A percentile compares a stretch with the other conserved stretches of the same genome.
phyloP scores from a whole-genome alignment of 2,797 vertebrate genomes.

The Cetoscarus ocellatus region DNA sequence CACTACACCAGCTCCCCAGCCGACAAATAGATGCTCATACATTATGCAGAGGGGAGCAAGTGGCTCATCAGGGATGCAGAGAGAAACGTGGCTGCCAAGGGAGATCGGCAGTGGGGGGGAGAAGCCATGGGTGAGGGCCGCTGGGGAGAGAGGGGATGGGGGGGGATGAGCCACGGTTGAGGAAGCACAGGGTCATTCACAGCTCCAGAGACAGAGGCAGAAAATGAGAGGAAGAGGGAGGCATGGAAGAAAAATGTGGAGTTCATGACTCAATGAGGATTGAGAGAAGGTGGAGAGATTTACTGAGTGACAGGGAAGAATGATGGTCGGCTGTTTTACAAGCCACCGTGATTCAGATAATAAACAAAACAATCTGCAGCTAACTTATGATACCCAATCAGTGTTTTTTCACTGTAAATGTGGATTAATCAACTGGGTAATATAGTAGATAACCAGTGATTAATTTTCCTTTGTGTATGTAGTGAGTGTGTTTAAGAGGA shows the following conservation, averaged over 20 bases:
- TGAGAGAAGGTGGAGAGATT: constrained; percentile 6
- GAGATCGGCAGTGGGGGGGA: constrained; percentile 55
- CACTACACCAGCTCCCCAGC: constrained; percentile 42
- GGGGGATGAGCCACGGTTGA: constrained; percentile 45
- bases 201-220: constrained; percentile 40
- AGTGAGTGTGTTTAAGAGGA: too few species aligned
- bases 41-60: constrained; percentile 72
- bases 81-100: constrained; percentile 70
- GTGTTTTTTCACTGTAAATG: not conserved
- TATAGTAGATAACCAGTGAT: too few species aligned
- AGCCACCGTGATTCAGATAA: not conserved
- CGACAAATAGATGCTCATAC: constrained; percentile 61
- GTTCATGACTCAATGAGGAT: constrained; percentile 39
- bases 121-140: constrained; percentile 50
- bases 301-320: constrained; percentile 20
- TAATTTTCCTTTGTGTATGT: too few species aligned
- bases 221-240: constrained; percentile 31
- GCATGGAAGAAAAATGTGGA: constrained; percentile 28
- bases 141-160: constrained; percentile 28
- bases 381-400: constrained; percentile 1
- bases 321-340: not conserved
- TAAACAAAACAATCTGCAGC: not conserved
- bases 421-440: too few species aligned
- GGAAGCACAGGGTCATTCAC: constrained; percentile 65
- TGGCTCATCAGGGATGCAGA: constrained; percentile 70